Percentiles rank a stretch among this genome's conserved stretches.
These are phyloP conservation scores for Cyclopterus lumpus DNA, from an alignment of 2,797 vertebrate species.

Conservation along the genomic window DNA sequence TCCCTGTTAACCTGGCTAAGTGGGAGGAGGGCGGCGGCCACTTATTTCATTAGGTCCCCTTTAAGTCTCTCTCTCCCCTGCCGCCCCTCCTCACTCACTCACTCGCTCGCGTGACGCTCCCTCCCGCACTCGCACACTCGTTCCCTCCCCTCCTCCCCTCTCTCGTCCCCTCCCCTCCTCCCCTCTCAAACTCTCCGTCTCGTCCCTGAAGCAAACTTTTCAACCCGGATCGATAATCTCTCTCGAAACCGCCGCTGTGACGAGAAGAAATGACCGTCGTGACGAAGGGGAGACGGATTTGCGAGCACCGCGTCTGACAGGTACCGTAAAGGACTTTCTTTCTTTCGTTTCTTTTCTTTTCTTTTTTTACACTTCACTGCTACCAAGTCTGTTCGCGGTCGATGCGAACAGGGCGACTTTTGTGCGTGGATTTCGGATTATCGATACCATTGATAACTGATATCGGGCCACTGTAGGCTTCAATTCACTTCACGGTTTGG, in stretches of 20 bases:
- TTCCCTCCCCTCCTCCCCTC: not conserved
- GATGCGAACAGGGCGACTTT: conserved; percentile 36
- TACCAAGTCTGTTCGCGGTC: not conserved
- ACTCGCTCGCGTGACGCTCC: not conserved
- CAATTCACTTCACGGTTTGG: too few relatives aligned
- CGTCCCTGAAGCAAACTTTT: conserved; percentile 14
- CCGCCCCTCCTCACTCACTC: not conserved
- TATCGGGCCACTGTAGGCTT: not conserved
- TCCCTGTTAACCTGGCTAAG: not conserved
- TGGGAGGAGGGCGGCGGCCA: conserved; percentile 13
- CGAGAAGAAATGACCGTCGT: conserved; percentile 30
- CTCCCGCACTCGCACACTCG: not conserved
- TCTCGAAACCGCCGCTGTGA: not conserved
- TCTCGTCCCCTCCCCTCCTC: too few relatives aligned
- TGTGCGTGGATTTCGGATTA: conserved; percentile 30
- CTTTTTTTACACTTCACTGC: not conserved
- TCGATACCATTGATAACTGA: conserved; percentile 26
- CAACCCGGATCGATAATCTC: not conserved
- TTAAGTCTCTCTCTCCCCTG: conserved; percentile 52
- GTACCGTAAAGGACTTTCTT: conserved; percentile 40
- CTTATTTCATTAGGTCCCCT: conserved; percentile 58
- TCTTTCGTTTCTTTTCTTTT: not conserved
- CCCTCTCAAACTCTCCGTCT: conserved; percentile 2
- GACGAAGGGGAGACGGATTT: not conserved
- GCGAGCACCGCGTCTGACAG: conserved; percentile 60